These are phyloP conservation scores for Bombus polaris DNA, from an alignment of 1,140 invertebrate genomes.

Conservation along the genomic window DNA sequence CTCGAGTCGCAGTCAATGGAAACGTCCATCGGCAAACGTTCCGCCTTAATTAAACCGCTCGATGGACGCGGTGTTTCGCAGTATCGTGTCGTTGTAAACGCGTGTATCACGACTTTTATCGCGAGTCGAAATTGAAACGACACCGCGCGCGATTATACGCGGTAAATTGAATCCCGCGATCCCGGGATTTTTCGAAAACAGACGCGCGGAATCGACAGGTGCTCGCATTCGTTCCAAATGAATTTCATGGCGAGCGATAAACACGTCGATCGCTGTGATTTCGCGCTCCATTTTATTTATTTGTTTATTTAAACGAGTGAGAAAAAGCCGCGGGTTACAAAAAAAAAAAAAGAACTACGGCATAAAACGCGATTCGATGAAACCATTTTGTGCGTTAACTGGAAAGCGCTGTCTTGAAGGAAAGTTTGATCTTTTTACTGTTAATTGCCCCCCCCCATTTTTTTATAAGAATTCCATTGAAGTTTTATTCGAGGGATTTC, in stretches of 20 bases:
- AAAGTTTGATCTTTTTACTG: neutral
- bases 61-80: slow-evolving; percentile 19
- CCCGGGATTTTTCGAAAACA: slow-evolving; percentile 43
- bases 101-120: slow-evolving; percentile 52
- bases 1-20: slow-evolving; percentile 23
- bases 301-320: slow-evolving; percentile 31
- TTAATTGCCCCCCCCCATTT: too few species aligned
- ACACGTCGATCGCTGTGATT: slow-evolving; percentile 41
- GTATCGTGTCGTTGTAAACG: slow-evolving; percentile 41
- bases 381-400: neutral
- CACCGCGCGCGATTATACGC: slow-evolving; percentile 45
- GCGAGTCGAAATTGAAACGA: slow-evolving; percentile 50
- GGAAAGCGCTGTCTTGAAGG: neutral
- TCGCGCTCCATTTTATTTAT: slow-evolving; percentile 35
- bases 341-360: neutral
- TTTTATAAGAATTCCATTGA: too few species aligned
- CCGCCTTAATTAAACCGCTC: slow-evolving; percentile 49
- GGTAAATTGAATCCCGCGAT: slow-evolving; percentile 47
- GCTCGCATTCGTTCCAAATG: slow-evolving; percentile 34
- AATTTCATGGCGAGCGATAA: slow-evolving; percentile 40
- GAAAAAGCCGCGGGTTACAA: slow-evolving; percentile 19
- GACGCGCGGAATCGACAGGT: slow-evolving; percentile 49
- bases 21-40: slow-evolving; percentile 40
- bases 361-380: slow-evolving; percentile 6
- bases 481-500: too few species aligned